Evolutionary conservation across 2,113 vertebrate genomes (phyloP).

Genomic region (Carassius gibelio): DNA sequence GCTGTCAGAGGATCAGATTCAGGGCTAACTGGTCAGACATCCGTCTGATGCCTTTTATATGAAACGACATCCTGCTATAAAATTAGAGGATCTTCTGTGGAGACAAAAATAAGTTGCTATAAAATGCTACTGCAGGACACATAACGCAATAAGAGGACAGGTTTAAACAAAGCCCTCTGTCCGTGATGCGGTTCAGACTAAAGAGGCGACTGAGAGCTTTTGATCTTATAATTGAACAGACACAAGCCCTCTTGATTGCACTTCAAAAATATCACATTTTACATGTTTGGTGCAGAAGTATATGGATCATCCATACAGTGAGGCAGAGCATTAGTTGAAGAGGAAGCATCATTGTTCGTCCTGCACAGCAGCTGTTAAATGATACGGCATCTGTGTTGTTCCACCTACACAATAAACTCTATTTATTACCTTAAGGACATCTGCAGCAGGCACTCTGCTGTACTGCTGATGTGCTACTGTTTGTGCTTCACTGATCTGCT

Average conservation of each 20-base stretch:
- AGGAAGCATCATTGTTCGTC: not conserved
- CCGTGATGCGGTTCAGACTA: not conserved
- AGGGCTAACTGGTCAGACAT: constrained; percentile 51
- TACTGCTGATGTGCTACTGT: constrained; percentile 3
- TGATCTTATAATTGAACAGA: constrained; percentile 2
- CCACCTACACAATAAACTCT: not conserved
- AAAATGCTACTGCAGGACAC: not conserved
- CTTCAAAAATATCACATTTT: not conserved
- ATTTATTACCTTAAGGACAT: constrained; percentile 25
- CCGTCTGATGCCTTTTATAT: constrained; percentile 47
- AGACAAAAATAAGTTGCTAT: constrained; percentile 45
- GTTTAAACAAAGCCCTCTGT: not conserved
- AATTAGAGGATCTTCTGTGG: constrained; percentile 34
- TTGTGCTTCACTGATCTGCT: not conserved
- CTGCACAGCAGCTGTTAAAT: constrained; percentile 20
- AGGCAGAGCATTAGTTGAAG: not conserved
- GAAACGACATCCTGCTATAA: constrained; percentile 40
- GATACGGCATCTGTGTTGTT: not conserved
- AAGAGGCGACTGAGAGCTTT: constrained; percentile 12
- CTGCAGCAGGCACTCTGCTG: not conserved
- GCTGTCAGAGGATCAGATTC: constrained; percentile 65
- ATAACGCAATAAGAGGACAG: not conserved
- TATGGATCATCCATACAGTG: not conserved
- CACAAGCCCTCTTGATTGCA: not conserved
- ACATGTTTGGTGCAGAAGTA: not conserved